phyloP scores from a whole-genome alignment of 2,113 vertebrate genomes.

The Mormyrus lacerda region DNA sequence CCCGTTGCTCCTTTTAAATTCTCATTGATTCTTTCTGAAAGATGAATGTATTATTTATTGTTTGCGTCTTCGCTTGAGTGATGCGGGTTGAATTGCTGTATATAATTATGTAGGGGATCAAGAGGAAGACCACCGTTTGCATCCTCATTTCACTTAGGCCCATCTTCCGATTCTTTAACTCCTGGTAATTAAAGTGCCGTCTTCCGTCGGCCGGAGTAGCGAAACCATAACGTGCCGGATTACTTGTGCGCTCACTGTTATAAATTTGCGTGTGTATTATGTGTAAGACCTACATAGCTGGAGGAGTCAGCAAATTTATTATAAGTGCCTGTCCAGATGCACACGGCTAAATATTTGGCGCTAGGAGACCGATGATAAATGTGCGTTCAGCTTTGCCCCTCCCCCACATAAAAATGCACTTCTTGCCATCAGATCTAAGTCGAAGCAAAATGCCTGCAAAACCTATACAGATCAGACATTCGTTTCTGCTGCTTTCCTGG shows the following conservation, averaged over 20 bases:
- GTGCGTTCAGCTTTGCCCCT: not conserved
- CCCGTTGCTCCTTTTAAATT: not conserved
- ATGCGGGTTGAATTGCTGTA: not conserved
- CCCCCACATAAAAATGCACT: not conserved
- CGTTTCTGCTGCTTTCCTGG: no score
- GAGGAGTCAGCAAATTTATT: not conserved
- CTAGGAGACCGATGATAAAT: not conserved
- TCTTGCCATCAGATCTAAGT: not conserved
- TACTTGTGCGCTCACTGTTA: not conserved
- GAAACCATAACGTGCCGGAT: not conserved
- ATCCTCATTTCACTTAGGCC: not conserved
- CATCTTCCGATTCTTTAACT: not conserved
- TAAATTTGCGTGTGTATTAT: not conserved
- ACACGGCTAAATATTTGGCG: not conserved
- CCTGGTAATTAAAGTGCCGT: not conserved
- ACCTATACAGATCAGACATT: not conserved
- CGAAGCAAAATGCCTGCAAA: not conserved
- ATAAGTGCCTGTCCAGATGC: not conserved
- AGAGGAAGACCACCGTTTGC: not conserved
- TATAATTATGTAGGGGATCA: not conserved
- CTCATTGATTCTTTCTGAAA: not conserved
- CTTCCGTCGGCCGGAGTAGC: not conserved
- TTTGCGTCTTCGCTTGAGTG: not conserved
- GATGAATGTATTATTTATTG: constrained; percentile 11
- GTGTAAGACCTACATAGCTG: not conserved